Evolutionary conservation across 2,113 vertebrate species (phyloP), one percentile per base, ranked within the genome.

Genomic region (Channa maculata): DNA sequence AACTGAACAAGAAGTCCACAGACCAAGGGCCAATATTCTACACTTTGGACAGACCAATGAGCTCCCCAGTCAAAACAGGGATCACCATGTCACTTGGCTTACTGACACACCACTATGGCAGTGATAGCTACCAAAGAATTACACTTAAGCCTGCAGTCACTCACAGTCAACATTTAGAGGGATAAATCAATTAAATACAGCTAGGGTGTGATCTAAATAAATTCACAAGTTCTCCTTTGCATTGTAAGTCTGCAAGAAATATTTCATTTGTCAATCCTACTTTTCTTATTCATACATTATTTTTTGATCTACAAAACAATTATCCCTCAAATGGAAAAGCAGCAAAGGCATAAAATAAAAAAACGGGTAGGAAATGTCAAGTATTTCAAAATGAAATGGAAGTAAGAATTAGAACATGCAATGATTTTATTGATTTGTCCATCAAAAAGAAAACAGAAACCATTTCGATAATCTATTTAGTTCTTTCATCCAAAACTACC

Each of bases 161-260:
- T 78, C 11, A 45, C 77, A 58, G 72, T 90, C 87, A 77, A 80
- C 75, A 86, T 79, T 73, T 55, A 54, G 14, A 34, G 3, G 48
- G 65, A 77, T 84, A 82, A 90, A 87, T 88, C 87, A 91, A 91
- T 88, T 66, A 84, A 86, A 77, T 65, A 63, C 62, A 67, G 12
- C 58, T 75, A 39, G 43, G 39, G 49, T 15, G 1, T 52, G 65
- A 66, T 75, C 38, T 49, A 48, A 24, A 24, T 24, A 24, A 24
- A 24, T 24, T 24, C 24, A 24, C 24, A 24, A 24, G 24, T 24
- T 24, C 24, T 24, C 24, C 24, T 24, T 1, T 24, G 24, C 24
- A 24, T 24, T 24, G 24, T 24, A 24, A 1, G 24, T 24, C 24
- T 24, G 24, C 0, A 33, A 48, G 58, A n/a, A 46, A 39, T 11